Evolutionary conservation across 1,140 invertebrate genomes (phyloP).

Genomic region (Asobara japonica): DNA sequence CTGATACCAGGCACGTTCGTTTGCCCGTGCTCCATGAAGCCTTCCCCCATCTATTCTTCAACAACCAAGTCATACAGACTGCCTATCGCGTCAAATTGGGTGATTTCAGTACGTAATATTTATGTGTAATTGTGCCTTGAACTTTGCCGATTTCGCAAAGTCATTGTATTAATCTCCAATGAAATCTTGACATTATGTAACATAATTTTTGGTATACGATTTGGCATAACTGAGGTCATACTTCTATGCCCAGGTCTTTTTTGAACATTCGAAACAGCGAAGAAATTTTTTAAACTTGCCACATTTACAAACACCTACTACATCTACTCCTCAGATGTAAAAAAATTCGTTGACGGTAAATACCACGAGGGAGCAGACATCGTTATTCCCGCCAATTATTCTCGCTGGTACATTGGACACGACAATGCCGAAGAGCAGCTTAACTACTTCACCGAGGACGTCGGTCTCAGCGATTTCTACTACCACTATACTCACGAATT

Average conservation of each 20-base stretch:
- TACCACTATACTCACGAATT: slow-evolving; percentile 72
- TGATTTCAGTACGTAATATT: slow-evolving; percentile 38
- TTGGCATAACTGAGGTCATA: no score
- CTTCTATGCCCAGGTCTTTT: no score
- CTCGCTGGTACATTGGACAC: slow-evolving; percentile 63
- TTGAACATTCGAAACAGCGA: no score
- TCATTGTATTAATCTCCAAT: not conserved
- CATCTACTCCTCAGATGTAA: slow-evolving; percentile 26
- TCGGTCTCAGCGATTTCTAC: slow-evolving; percentile 74
- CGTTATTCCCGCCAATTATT: slow-evolving; percentile 65
- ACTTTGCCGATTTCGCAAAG: no score
- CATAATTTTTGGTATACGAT: no score
- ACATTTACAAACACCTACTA: not conserved
- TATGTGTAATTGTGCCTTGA: no score
- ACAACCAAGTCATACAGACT: slow-evolving; percentile 69
- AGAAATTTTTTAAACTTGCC: no score
- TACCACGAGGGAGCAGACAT: slow-evolving; percentile 35
- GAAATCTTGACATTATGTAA: no score
- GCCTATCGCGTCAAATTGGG: slow-evolving; percentile 69
- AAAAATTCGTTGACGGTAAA: slow-evolving; percentile 36
- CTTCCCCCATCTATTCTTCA: slow-evolving; percentile 74
- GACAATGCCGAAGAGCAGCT: slow-evolving; percentile 66
- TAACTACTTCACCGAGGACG: slow-evolving; percentile 77
- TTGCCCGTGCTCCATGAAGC: slow-evolving; percentile 76
- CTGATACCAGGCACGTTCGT: slow-evolving; percentile 70